A percentile compares a stretch with the other conserved stretches of the same genome.
These are phyloP conservation scores for Pardosa pseudoannulata DNA, from an alignment of 2,888 invertebrate genomes.

Conservation along the genomic window DNA sequence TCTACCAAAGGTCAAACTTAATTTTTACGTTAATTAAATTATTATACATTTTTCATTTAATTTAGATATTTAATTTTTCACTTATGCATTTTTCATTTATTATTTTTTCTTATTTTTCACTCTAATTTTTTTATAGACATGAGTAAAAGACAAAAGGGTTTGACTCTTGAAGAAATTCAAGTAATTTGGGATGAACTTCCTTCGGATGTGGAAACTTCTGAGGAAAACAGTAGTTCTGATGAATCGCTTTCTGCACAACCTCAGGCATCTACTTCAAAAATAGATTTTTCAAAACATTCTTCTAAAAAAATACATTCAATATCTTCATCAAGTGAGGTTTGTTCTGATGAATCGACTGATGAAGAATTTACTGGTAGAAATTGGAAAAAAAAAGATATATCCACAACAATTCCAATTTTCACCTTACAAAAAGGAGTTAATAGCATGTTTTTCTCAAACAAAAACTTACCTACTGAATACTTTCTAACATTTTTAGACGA, in stretches of 20 bases:
- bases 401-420: slow-evolving; percentile 1
- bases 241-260: neutral
- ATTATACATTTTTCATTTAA: slow-evolving; percentile 29
- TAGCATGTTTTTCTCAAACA: neutral
- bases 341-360: neutral
- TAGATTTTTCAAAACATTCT: neutral
- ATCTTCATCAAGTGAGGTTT: neutral
- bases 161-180: slow-evolving; percentile 44
- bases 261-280: neutral
- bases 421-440: neutral
- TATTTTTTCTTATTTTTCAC: slow-evolving; percentile 24
- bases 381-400: slow-evolving; percentile 13
- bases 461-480: slow-evolving; percentile 14
- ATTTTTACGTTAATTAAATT: too few relatives aligned
- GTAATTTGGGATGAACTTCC: slow-evolving; percentile 34
- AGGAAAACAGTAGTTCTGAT: slow-evolving; percentile 21
- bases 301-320: neutral
- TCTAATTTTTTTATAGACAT: slow-evolving; percentile 25
- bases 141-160: neutral
- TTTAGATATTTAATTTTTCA: too few relatives aligned
- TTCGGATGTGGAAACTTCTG: slow-evolving; percentile 40
- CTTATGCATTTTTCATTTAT: too few relatives aligned
- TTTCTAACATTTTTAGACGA: slow-evolving; percentile 17
- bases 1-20: neutral
- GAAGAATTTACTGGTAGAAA: neutral